phyloP scores from a whole-genome alignment of 2,113 vertebrate species.

The Lipophrys pholis region DNA sequence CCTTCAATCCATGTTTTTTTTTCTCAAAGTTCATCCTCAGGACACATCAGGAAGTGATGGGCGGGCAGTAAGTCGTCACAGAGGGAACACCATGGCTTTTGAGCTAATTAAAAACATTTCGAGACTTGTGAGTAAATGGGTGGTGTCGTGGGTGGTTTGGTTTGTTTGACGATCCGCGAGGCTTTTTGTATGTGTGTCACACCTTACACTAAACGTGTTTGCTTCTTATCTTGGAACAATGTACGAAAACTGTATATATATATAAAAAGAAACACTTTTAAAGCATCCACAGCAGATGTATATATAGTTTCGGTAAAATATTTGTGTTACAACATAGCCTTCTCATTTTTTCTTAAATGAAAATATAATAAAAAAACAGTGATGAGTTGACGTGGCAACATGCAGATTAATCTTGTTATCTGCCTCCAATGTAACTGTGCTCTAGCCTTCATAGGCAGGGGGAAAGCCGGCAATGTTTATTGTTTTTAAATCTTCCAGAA shows the following conservation, averaged over 20 bases:
- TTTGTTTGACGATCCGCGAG: conserved; percentile 58
- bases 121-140: conserved; percentile 72
- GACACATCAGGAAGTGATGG: conserved; percentile 78
- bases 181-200: conserved; percentile 56
- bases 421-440: conserved; percentile 39
- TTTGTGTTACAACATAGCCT: neutral
- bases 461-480: no score
- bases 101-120: conserved; percentile 84
- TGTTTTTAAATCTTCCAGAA: no score
- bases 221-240: conserved; percentile 17
- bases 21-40: conserved; percentile 77
- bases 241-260: neutral
- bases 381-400: conserved; percentile 3
- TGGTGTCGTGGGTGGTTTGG: conserved; percentile 70
- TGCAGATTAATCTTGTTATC: conserved; percentile 3
- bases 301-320: neutral
- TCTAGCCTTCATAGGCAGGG: neutral
- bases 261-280: neutral
- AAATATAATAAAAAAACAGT: neutral
- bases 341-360: neutral
- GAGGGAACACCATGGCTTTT: conserved; percentile 69
- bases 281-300: neutral
- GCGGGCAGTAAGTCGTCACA: conserved; percentile 72
- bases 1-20: conserved; percentile 46
- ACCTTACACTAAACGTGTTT: conserved; percentile 55